Base-by-base conservation (phyloP, 2,888 invertebrate species). In the Melinaea menophilus region DNA sequence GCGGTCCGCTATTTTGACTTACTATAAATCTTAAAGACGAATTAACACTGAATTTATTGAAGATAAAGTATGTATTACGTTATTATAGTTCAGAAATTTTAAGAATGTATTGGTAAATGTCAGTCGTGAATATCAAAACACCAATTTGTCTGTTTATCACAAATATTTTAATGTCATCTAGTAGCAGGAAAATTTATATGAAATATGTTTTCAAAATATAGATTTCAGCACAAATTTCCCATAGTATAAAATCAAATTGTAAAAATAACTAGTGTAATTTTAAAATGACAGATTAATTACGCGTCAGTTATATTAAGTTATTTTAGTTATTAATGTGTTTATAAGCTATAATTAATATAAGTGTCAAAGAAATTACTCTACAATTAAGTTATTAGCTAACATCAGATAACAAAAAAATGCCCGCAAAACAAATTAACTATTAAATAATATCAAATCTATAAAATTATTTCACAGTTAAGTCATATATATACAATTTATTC, bases 61-160 rank as follows among this genome's bases (percentile, higher is more conserved):
- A 51, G 31, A 51, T 51, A 46, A 46, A 46, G 46, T 46, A 46
- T 46, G 46, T 4, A 46, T 48, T 51, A 51, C 7, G 9, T 31
- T 31, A 51, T 51, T 31, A 51, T 51, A 51, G 9, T 51, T 22
- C 22, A 48, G 4, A 11, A 31, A 51, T 31, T 31, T 31, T n/a
- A 51, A 31, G 31, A n/a, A 48, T n/a, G 5, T 7, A 7, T 31
- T 22, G 51, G 7, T 11, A 69, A 70, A 70, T 70, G 69, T 63
- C 70, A 67, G 60, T 69, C 69, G 69, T 70, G 66, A 61, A 58
- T 46, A 37, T 57, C 62, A 67, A 65, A 63, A 65, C 66, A 66
- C 61, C 61, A 66, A 58, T 66, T 65, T 67, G 63, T 65, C 63
- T 57, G 60, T 63, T 62, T 66, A 63, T 66, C 68, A 60, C 58